Evolutionary conservation across 37 sponge, comb jelly and placozoan species (phyloP), one percentile per base, ranked within the genome.

Genomic region (Chondrosia reniformis): DNA sequence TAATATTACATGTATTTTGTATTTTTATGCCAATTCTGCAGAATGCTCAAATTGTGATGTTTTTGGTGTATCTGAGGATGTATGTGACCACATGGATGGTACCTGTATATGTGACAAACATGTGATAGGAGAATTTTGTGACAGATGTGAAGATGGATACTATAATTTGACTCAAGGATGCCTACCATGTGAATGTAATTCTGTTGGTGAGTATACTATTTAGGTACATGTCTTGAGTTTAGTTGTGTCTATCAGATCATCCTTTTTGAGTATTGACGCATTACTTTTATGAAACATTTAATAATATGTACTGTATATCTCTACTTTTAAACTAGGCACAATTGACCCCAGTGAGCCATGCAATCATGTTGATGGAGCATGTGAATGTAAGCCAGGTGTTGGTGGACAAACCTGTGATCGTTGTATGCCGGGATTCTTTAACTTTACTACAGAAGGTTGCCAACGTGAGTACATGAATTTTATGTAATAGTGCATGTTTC

Each of bases 361-460:
- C 36, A 66, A 88, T 43, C 36, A 55, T 2, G 41, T 40, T 31
- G 69, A 58, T 45, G 93, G 89, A 4, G 75, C 76, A 59, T 92
- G 93, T 59, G 27, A 17, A 69, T 93, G 93, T 80, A 74, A 83
- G 56, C 71, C 89, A 15, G 84, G 84, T 28, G 86, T 83, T 0
- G 81, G 49, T 2, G 84, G 87, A 0, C 32, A 74, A 13, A 33
- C 12, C 19, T 85, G 89, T 55, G 84, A 80, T 42, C 46, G 76
- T 1, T 93, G 93, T 46, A 40, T 83, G 24, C 74, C 77, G 3
- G 89, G 84, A 19, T 61, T 41, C 63, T 85, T 58, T 52, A 75
- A 63, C 84, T 74, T 80, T 45, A 74, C 81, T 27, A 38, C 72
- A 33, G 62, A 46, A 33, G 89, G 84, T 38, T 93, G 93, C 58